Evolutionary conservation across 2,113 vertebrate species (phyloP).

Genomic region (Odontophorus gujanensis): DNA sequence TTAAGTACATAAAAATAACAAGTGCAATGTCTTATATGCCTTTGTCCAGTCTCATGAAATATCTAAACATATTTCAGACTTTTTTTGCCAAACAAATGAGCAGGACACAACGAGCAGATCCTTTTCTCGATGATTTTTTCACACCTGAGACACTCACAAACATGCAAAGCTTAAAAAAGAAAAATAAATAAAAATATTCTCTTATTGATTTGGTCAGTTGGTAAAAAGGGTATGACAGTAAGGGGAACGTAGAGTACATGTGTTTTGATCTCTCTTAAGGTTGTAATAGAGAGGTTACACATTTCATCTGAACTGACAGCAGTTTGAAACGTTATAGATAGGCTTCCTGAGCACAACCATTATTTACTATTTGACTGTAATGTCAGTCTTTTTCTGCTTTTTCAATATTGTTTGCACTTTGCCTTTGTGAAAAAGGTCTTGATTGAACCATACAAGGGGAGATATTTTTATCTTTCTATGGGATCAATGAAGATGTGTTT

Average conservation of each 20-base stretch:
- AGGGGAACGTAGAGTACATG: slow-evolving; percentile 78
- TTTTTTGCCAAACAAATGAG: neutral
- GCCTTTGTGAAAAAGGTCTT: slow-evolving; percentile 89
- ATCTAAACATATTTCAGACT: neutral
- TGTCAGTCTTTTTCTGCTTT: slow-evolving; percentile 86
- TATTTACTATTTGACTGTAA: slow-evolving; percentile 93
- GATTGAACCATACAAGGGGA: slow-evolving; percentile 87
- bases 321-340: slow-evolving; percentile 91
- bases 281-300: slow-evolving; percentile 82
- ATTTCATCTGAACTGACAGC: slow-evolving; percentile 91
- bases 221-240: slow-evolving; percentile 81
- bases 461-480: slow-evolving; percentile 91
- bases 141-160: slow-evolving; percentile 6
- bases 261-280: slow-evolving; percentile 83
- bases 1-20: neutral
- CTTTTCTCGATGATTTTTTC: slow-evolving; percentile 15
- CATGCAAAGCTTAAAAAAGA: slow-evolving; percentile 58
- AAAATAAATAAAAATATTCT: neutral
- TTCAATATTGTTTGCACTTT: slow-evolving; percentile 91
- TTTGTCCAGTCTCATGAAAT: neutral
- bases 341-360: slow-evolving; percentile 83
- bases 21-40: neutral
- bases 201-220: slow-evolving; percentile 73
- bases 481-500: slow-evolving; percentile 99
- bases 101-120: neutral